Conservation (phyloP, 2,888 invertebrate species). For the Nemotelus pantherinus region DNA sequence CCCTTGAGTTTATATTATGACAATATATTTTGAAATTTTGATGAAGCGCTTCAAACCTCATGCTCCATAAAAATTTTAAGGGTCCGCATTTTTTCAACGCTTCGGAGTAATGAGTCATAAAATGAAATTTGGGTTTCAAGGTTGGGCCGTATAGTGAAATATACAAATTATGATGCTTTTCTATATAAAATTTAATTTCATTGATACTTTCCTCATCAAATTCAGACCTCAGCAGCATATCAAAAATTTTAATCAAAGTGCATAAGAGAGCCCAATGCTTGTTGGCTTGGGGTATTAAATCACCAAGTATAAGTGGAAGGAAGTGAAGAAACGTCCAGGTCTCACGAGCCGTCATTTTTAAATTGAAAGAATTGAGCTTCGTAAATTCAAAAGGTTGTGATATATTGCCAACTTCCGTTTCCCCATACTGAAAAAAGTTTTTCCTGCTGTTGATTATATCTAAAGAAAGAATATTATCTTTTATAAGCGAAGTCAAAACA, state of each 20-base stretch:
- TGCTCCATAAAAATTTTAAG: constrained; percentile 44
- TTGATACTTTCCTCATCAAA: constrained; percentile 45
- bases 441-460: constrained; percentile 51
- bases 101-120: constrained; percentile 44
- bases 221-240: constrained; percentile 31
- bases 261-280: constrained; percentile 47
- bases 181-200: constrained; percentile 38
- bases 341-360: constrained; percentile 52
- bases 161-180: constrained; percentile 47
- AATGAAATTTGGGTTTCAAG: constrained; percentile 50
- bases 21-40: constrained; percentile 47
- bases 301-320: constrained; percentile 47
- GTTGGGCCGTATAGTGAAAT: constrained; percentile 48
- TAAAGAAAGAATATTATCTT: constrained; percentile 48
- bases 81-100: constrained; percentile 46
- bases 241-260: constrained; percentile 47
- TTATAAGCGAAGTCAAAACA: constrained; percentile 49
- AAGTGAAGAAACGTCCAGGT: constrained; percentile 47
- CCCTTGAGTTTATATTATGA: constrained; percentile 45
- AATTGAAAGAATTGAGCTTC: constrained; percentile 46
- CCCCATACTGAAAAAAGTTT: constrained; percentile 51
- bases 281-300: constrained; percentile 46
- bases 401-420: constrained; percentile 50
- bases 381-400: constrained; percentile 42
- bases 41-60: constrained; percentile 47